Conservation (phyloP, 2,888 invertebrate genomes). For the Pedicia rivosa region DNA sequence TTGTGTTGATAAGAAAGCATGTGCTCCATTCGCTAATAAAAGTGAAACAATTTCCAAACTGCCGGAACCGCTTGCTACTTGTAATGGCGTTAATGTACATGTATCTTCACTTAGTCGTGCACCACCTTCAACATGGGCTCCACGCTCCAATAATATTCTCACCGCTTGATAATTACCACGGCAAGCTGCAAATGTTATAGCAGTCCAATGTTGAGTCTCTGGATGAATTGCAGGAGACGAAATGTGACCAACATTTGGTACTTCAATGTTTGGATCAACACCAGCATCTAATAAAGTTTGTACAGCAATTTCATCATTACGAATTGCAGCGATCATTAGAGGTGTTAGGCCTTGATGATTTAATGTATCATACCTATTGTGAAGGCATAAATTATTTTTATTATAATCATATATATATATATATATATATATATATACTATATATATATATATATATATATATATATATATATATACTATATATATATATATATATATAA, state of each 20-base stretch:
- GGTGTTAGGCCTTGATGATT: slow-evolving; percentile 68
- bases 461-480: no score
- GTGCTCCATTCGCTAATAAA: slow-evolving; percentile 68
- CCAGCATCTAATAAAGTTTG: slow-evolving; percentile 62
- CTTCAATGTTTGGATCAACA: slow-evolving; percentile 68
- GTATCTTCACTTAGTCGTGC: slow-evolving; percentile 69
- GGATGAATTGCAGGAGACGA: slow-evolving; percentile 39
- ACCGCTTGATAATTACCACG: slow-evolving; percentile 41
- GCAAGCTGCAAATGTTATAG: slow-evolving; percentile 62
- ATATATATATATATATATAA: not conserved
- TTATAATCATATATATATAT: no score
- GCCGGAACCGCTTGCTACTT: slow-evolving; percentile 71
- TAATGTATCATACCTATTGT: slow-evolving; percentile 61
- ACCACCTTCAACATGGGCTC: slow-evolving; percentile 75
- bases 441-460: no score
- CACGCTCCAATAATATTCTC: slow-evolving; percentile 56
- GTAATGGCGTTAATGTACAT: slow-evolving; percentile 74
- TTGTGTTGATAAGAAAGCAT: slow-evolving; percentile 73
- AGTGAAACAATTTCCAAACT: slow-evolving; percentile 65
- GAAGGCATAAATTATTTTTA: no score
- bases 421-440: no score
- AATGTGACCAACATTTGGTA: slow-evolving; percentile 33
- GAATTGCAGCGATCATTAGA: slow-evolving; percentile 66
- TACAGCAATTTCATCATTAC: slow-evolving; percentile 64
- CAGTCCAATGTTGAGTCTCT: slow-evolving; percentile 76